phyloP scores from a whole-genome alignment of 2,888 invertebrate genomes.

The Coleophora flavipennella region DNA sequence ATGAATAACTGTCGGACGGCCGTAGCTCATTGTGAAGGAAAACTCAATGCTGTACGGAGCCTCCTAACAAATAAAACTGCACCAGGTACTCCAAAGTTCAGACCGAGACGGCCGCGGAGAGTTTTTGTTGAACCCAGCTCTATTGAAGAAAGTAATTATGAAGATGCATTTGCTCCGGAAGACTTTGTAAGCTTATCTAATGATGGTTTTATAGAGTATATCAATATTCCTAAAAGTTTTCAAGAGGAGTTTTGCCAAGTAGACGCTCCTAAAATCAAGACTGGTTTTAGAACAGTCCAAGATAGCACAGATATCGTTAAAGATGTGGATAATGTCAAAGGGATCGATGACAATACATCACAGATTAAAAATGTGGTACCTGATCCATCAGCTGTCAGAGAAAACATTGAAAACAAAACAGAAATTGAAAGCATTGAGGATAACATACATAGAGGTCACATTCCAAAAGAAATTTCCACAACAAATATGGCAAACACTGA shows the following conservation, averaged over 20 bases:
- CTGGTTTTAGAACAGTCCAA: slow-evolving; percentile 21
- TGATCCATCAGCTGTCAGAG: not conserved
- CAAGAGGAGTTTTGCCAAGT: slow-evolving; percentile 27
- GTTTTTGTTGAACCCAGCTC: slow-evolving; percentile 41
- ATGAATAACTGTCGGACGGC: slow-evolving; percentile 34
- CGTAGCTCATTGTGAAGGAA: slow-evolving; percentile 46
- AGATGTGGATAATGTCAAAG: not conserved
- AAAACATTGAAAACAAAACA: not conserved
- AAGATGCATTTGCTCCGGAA: slow-evolving; percentile 51
- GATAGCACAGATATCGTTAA: slow-evolving; percentile 26
- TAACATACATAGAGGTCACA: too few relatives aligned
- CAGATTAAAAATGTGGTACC: not conserved
- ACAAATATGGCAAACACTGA: not conserved
- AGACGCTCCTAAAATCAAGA: slow-evolving; percentile 33
- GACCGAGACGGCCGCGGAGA: slow-evolving; percentile 29
- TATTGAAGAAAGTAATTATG: slow-evolving; percentile 42
- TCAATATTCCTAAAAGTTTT: slow-evolving; percentile 30
- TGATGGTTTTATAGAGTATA: slow-evolving; percentile 32
- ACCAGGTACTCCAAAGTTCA: slow-evolving; percentile 21
- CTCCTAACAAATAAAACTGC: slow-evolving; percentile 30
- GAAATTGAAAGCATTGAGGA: not conserved
- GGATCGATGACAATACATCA: not conserved
- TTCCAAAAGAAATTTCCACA: not conserved
- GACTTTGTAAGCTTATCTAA: slow-evolving; percentile 38
- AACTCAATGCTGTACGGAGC: slow-evolving; percentile 40